Base-by-base conservation (phyloP, 2,797 vertebrate species). In the Mallotus villosus region DNA sequence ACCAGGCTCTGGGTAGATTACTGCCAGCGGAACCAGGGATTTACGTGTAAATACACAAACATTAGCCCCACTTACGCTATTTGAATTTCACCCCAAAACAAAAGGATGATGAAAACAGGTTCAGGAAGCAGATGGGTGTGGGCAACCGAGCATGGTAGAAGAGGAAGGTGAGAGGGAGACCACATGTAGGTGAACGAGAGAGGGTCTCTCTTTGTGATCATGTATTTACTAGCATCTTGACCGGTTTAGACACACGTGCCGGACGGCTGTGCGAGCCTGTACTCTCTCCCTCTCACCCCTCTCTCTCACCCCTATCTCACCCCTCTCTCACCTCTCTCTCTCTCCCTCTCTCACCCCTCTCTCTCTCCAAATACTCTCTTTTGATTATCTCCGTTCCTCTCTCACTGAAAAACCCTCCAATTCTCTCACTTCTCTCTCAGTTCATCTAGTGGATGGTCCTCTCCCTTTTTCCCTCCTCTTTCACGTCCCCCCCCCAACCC, bases 161-260 rank as follows among this genome's bases (percentile, higher is more conserved):
- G n/a, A 73, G 22, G 74, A 81, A 82, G 76, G 94, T 94, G 94
- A 94, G 91, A 88, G 93, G 92, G 93, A 94, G 93, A 94, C 91
- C 93, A 93, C 92, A 93, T 94, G 92, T 94, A 94, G 95, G 93
- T 95, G 95, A 95, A 95, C 94, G 95, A 76, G 90, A 92, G 90
- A 92, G 74, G 92, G 92, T 92, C 93, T 93, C 94, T 89, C 74
- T 90, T 89, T 92, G 92, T 95, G 95, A 97, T 96, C 94, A 95
- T 94, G 94, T 92, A 93, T 95, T 97, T 95, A 96, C 94, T 95
- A 96, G 95, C 94, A 94, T 95, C 92, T 93, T 91, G 91, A 92
- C 88, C 91, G 93, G 93, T 90, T 94, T 92, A 95, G 94, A 22
- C 1, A 19, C 78, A 68, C 74, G 74, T 9, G 49, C 49, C 49